Percentiles rank a stretch among this genome's conserved stretches.
Conservation (phyloP, 2,888 invertebrate species). For the Allacma fusca region DNA sequence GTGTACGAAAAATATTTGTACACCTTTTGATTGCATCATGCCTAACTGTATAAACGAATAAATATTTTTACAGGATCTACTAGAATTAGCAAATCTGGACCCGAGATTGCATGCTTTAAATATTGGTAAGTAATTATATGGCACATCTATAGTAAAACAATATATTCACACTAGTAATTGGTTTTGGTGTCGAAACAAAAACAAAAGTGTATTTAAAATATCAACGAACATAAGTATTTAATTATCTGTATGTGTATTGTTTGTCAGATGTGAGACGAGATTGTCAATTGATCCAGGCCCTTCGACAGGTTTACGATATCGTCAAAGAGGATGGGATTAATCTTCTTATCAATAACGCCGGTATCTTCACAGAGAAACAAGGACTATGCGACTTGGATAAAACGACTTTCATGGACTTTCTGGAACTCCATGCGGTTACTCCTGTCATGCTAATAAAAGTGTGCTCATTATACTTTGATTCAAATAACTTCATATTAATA, state of each 20-base stretch:
- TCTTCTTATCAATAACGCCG: constrained; percentile 88
- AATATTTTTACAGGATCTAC: constrained; percentile 67
- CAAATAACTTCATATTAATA: constrained; percentile 20
- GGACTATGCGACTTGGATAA: constrained; percentile 75
- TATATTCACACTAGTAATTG: too few relatives aligned
- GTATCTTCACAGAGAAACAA: constrained; percentile 77
- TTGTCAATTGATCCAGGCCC: constrained; percentile 69
- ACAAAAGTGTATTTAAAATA: constrained; percentile 60
- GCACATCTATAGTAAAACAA: constrained; percentile 18
- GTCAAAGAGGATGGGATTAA: constrained; percentile 79
- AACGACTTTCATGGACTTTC: constrained; percentile 76
- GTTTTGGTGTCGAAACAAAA: too few relatives aligned
- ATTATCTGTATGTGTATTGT: too few relatives aligned
- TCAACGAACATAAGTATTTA: neutral
- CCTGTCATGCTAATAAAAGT: constrained; percentile 86
- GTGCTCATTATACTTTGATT: too few relatives aligned
- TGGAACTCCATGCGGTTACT: constrained; percentile 78
- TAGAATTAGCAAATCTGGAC: constrained; percentile 31
- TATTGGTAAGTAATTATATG: constrained; percentile 12
- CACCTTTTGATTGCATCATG: too few relatives aligned
- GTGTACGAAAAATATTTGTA: too few relatives aligned
- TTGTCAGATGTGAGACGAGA: constrained; percentile 76
- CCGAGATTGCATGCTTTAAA: constrained; percentile 39
- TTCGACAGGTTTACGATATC: constrained; percentile 69
- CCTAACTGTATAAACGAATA: neutral